Evolutionary conservation across 1,140 invertebrate species (phyloP).

Genomic region (Asbolus verrucosus): DNA sequence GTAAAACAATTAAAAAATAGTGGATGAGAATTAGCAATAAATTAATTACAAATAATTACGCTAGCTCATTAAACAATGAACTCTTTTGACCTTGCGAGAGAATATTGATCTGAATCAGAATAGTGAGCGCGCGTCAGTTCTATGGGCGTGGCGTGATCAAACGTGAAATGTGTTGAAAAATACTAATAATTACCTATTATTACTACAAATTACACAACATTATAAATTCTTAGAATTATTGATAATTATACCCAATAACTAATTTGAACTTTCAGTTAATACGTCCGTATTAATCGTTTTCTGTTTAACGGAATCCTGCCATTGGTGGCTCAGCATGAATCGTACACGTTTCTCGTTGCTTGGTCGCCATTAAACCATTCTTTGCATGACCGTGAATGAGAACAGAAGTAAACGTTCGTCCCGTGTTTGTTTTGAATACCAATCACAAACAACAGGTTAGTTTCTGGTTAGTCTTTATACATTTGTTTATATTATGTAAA

Average conservation of each 20-base stretch:
- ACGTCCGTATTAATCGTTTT: too few relatives aligned
- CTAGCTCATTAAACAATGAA: too few relatives aligned
- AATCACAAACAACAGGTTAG: too few relatives aligned
- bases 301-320: too few relatives aligned
- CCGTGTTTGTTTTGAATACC: too few relatives aligned
- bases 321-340: not conserved
- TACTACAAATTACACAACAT: slow-evolving; percentile 9
- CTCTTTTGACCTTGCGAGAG: not conserved
- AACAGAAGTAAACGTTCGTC: not conserved
- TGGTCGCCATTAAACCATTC: not conserved
- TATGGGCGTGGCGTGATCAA: not conserved
- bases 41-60: slow-evolving; percentile 15
- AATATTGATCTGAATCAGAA: not conserved
- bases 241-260: slow-evolving; percentile 3
- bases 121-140: not conserved
- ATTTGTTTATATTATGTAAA: not conserved
- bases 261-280: too few relatives aligned
- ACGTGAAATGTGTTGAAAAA: not conserved
- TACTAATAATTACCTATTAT: slow-evolving; percentile 21
- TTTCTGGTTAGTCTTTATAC: not conserved
- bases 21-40: not conserved
- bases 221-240: not conserved
- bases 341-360: not conserved
- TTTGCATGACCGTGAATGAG: not conserved
- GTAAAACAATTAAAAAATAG: too few relatives aligned